Evolutionary conservation across 2,888 invertebrate species (phyloP), one percentile per base, ranked within the genome.

Genomic region (Drosophila tripunctata): DNA sequence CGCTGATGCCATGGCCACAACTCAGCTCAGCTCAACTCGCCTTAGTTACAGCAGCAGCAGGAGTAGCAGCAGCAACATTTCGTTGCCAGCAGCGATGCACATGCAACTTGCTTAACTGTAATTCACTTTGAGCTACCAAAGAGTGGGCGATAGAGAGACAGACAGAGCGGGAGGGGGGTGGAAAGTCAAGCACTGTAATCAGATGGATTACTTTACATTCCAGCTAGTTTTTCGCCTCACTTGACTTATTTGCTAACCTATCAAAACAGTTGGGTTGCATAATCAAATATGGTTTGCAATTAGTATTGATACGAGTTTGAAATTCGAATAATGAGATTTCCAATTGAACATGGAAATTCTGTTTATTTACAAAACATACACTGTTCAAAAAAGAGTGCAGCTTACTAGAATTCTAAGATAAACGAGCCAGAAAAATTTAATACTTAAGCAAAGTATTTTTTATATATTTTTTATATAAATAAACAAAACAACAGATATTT

Each of bases 21-120:
- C 35, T 33, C 50, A 47, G 21, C 27, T 27, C 27, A 27, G 27
- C 27, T 27, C 19, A 38, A 19, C 48, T 41, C 45, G 14, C 12
- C 19, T 2, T 15, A 22, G 33, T 15, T 41, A 27, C 27, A 7
- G 15, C 2, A 14, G 8, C 21, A 35, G 55, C 35, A 22, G 35
- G 36, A 36, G 33, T 44, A 15, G 21, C 72, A 38, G 52, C 45
- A 40, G 35, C 50, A 21, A 17, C 73, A 40, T 36, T 54, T 45
- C 54, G 62, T 43, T 19, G 55, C 45, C 44, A 31, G 8, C n/a
- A 47, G 52, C 55, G 35, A 21, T 48, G 71, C 68, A 48, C 55
- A 56, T 63, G 67, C 73, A 58, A 67, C 64, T 78, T 73, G 73
- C 85, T 78, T 67, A 81, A 68, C 74, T 65, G 67, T 81, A 84